These are phyloP conservation scores for Dicyrtomina minuta DNA, from an alignment of 2,888 invertebrate genomes.

Conservation along the genomic window DNA sequence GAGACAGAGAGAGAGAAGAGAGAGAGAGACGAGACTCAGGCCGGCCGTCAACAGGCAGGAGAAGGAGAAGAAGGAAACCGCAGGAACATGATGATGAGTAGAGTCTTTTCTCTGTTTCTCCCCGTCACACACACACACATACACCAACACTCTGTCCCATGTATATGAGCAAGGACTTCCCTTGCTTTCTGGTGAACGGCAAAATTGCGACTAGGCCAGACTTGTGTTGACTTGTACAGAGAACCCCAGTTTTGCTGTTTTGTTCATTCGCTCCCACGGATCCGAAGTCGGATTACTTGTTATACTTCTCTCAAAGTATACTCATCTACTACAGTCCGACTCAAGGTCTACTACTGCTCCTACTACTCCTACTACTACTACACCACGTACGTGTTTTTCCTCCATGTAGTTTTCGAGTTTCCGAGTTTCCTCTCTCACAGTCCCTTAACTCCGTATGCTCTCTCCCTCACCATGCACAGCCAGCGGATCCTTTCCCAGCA, in stretches of 20 bases:
- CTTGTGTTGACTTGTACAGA: constrained; percentile 18
- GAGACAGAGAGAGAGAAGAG: neutral
- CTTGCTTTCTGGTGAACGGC: constrained; percentile 33
- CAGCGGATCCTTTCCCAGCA: neutral
- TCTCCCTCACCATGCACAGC: no score
- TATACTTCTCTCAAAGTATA: neutral
- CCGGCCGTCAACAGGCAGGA: constrained; percentile 27
- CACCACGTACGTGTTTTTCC: constrained; percentile 1
- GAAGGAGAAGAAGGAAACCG: constrained; percentile 20
- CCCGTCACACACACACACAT: constrained; percentile 10
- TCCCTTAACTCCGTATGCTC: no score
- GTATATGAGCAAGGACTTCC: constrained; percentile 33
- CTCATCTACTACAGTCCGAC: neutral
- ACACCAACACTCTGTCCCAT: constrained; percentile 14
- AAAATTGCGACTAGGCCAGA: constrained; percentile 37
- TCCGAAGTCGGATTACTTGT: neutral
- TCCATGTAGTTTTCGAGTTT: neutral
- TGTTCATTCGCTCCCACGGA: constrained; percentile 1
- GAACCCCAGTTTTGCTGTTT: constrained; percentile 22
- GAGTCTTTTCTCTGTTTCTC: constrained; percentile 11
- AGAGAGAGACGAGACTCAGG: constrained; percentile 1
- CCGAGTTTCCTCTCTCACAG: neutral
- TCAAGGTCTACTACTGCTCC: no score
- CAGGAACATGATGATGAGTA: constrained; percentile 20
- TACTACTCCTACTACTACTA: no score